Conservation (phyloP, 2,888 invertebrate genomes). For the Caenorhabditis sp. region DNA sequence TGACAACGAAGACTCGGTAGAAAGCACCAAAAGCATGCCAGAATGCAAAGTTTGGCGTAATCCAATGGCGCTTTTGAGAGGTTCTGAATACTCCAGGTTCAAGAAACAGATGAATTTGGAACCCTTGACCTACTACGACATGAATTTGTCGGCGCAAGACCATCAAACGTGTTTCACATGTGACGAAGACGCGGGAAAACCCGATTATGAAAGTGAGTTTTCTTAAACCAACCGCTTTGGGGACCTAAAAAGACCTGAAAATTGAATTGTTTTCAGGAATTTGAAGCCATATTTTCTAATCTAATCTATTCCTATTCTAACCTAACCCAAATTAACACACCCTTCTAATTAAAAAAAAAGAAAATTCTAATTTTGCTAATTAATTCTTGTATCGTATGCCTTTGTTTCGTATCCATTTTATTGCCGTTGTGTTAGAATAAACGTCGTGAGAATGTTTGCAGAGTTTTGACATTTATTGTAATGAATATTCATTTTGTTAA, state of each 20-base stretch:
- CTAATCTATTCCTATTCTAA: neutral
- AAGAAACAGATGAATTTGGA: conserved; percentile 83
- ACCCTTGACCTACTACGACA: conserved; percentile 95
- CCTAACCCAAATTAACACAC: too few relatives aligned
- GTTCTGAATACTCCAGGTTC: conserved; percentile 94
- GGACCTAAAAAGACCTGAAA: neutral
- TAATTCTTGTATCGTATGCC: too few relatives aligned
- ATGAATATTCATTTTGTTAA: too few relatives aligned
- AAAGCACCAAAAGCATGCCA: conserved; percentile 51
- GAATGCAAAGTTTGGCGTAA: conserved; percentile 97
- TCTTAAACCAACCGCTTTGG: too few relatives aligned
- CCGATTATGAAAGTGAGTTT: conserved; percentile 82
- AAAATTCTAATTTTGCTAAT: too few relatives aligned
- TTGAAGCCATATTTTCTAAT: neutral
- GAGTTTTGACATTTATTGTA: too few relatives aligned
- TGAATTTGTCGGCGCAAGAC: conserved; percentile 98
- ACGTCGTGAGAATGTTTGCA: too few relatives aligned
- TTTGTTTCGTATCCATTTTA: too few relatives aligned
- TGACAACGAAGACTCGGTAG: conserved; percentile 61
- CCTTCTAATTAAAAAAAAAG: too few relatives aligned
- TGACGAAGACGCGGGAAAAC: conserved; percentile 85
- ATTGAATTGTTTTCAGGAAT: conserved; percentile 20
- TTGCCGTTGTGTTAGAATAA: too few relatives aligned
- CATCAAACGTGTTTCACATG: conserved; percentile 95
- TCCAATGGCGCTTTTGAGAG: conserved; percentile 90